Evolutionary conservation across 2,888 invertebrate species (phyloP).

Genomic region (Tetragonula carbonaria): DNA sequence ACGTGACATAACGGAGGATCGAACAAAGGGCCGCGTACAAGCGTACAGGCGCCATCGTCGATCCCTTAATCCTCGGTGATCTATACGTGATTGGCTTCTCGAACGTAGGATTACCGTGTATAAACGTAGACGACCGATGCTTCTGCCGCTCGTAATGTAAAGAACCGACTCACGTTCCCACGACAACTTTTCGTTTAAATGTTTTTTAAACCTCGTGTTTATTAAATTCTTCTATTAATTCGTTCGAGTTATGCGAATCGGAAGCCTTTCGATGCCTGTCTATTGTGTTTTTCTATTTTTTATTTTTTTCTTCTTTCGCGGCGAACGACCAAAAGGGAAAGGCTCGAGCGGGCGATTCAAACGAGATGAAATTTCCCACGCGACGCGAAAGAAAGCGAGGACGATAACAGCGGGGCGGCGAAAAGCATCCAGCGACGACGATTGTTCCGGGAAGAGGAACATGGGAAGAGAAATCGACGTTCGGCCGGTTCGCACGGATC

Average conservation of each 20-base stretch:
- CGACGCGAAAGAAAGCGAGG: conserved; percentile 30
- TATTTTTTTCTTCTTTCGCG: neutral
- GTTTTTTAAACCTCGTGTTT: neutral
- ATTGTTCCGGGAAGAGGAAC: conserved; percentile 59
- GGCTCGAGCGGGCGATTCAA: neutral
- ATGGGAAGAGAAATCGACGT: conserved; percentile 72
- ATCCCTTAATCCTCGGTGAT: conserved; percentile 45
- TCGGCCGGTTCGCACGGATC: conserved; percentile 67
- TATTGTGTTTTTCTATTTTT: neutral
- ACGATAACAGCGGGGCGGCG: neutral
- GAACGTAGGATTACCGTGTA: conserved; percentile 42
- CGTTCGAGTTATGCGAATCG: neutral
- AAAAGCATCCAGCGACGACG: conserved; percentile 26
- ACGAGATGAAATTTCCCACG: conserved; percentile 52
- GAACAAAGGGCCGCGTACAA: conserved; percentile 56
- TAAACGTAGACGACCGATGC: conserved; percentile 4
- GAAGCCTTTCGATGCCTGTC: neutral
- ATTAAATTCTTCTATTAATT: neutral
- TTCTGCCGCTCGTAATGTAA: neutral
- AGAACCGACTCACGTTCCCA: neutral
- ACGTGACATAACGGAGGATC: conserved; percentile 50
- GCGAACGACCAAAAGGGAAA: neutral
- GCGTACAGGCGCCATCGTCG: conserved; percentile 32
- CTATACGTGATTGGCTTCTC: conserved; percentile 57
- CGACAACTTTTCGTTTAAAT: no score